Conservation (phyloP, 2,797 vertebrate genomes). For the Diplodus puntazzo region DNA sequence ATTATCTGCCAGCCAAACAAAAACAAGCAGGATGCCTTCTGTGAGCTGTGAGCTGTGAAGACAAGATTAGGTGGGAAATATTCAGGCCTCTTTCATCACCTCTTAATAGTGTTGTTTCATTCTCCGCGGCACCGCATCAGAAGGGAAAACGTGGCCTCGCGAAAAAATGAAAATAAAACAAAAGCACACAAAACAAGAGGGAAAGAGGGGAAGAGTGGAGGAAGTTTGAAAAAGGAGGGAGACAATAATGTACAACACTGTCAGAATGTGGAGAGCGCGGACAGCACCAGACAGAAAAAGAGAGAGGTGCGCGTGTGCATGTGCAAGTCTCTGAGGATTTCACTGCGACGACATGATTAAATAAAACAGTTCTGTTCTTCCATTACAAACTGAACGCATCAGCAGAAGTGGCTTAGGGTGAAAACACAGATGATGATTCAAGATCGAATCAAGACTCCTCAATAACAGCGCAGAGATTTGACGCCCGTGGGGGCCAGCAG, state of each 20-base stretch:
- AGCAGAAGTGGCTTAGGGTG: constrained; percentile 9
- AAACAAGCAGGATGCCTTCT: constrained; percentile 81
- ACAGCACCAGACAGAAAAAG: background rate
- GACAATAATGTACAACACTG: constrained; percentile 62
- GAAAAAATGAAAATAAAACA: constrained; percentile 10
- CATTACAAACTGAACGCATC: constrained; percentile 8
- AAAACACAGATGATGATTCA: constrained; percentile 18
- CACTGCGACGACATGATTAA: constrained; percentile 30
- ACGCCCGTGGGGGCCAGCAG: background rate
- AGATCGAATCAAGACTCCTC: constrained; percentile 34
- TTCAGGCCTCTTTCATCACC: constrained; percentile 80
- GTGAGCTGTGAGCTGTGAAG: constrained; percentile 77
- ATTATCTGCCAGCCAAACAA: constrained; percentile 80
- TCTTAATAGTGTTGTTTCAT: constrained; percentile 73
- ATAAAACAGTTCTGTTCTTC: constrained; percentile 26
- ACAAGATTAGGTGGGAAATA: constrained; percentile 85
- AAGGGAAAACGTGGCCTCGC: constrained; percentile 42
- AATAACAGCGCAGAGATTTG: constrained; percentile 7
- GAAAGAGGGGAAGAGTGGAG: constrained; percentile 33
- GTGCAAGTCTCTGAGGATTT: constrained; percentile 20
- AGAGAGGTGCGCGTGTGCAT: background rate
- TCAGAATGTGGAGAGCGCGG: constrained; percentile 35
- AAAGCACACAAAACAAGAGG: constrained; percentile 28
- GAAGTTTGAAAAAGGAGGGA: constrained; percentile 40
- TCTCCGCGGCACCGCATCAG: constrained; percentile 57